phyloP scores from a whole-genome alignment of 1,140 invertebrate species.

The Drosophila mauritiana region DNA sequence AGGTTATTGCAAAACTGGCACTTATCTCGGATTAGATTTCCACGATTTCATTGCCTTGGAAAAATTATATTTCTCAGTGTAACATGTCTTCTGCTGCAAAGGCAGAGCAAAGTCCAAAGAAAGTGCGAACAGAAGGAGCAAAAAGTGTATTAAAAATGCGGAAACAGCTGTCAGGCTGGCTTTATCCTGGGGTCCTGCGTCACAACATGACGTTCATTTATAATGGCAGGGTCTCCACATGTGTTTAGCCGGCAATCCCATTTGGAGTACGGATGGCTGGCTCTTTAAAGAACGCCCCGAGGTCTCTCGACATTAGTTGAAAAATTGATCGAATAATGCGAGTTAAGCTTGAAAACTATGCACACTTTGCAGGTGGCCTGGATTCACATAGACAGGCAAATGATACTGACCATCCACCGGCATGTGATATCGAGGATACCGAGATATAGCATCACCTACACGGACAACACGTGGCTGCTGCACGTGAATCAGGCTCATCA shows the following conservation, averaged over 20 bases:
- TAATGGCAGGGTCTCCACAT: conserved; percentile 48
- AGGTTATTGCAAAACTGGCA: too few species aligned
- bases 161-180: conserved; percentile 78
- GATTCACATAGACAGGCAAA: conserved; percentile 97
- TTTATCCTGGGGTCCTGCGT: conserved; percentile 52
- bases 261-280: background rate
- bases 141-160: conserved; percentile 80
- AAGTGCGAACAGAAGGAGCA: conserved; percentile 43
- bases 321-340: conserved; percentile 16
- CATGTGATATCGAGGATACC: conserved; percentile 95
- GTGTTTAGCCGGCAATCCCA: conserved; percentile 1
- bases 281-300: conserved; percentile 15
- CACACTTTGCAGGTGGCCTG: conserved; percentile 91
- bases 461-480: conserved; percentile 95
- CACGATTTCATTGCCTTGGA: too few species aligned
- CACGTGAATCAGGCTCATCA: conserved; percentile 95
- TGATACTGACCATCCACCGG: conserved; percentile 95
- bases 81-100: conserved; percentile 41
- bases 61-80: background rate
- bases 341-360: conserved; percentile 35
- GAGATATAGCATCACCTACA: conserved; percentile 94
- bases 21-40: background rate
- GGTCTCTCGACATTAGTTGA: conserved; percentile 10
- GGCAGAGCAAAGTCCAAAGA: conserved; percentile 51
- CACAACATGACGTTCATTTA: conserved; percentile 77